A percentile compares a stretch with the other conserved stretches of the same genome.
phyloP scores from a whole-genome alignment of 2,113 vertebrate species.

The Philantomba maxwellii region DNA sequence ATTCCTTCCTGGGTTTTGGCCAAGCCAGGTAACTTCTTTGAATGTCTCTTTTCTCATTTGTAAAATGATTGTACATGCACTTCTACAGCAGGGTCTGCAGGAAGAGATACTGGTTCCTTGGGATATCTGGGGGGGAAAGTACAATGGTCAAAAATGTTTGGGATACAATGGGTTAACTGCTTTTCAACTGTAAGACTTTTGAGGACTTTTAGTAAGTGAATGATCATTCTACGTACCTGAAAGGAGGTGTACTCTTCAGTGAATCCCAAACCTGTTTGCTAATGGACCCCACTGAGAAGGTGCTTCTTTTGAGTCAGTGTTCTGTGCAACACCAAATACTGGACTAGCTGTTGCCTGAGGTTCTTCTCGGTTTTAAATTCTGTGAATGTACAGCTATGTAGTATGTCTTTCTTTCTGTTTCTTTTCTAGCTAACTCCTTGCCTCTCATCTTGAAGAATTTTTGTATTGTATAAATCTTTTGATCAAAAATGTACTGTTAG shows the following conservation, averaged over 20 bases:
- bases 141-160: background rate
- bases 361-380: background rate
- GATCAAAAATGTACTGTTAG: slow-evolving; percentile 7
- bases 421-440: background rate
- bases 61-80: background rate
- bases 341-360: background rate
- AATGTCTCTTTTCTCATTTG: background rate
- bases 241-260: background rate
- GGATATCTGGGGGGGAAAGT: too few relatives aligned
- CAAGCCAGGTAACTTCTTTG: background rate
- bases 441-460: background rate
- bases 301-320: background rate
- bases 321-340: background rate
- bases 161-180: background rate
- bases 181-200: background rate
- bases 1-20: background rate
- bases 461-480: background rate
- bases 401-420: background rate
- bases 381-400: background rate
- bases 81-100: background rate
- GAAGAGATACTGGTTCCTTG: background rate
- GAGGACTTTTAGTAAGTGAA: background rate
- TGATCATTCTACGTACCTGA: background rate
- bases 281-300: background rate
- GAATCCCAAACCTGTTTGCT: background rate